Base-by-base conservation (phyloP, 2,797 vertebrate species). In the Lutjanus campechanus region DNA sequence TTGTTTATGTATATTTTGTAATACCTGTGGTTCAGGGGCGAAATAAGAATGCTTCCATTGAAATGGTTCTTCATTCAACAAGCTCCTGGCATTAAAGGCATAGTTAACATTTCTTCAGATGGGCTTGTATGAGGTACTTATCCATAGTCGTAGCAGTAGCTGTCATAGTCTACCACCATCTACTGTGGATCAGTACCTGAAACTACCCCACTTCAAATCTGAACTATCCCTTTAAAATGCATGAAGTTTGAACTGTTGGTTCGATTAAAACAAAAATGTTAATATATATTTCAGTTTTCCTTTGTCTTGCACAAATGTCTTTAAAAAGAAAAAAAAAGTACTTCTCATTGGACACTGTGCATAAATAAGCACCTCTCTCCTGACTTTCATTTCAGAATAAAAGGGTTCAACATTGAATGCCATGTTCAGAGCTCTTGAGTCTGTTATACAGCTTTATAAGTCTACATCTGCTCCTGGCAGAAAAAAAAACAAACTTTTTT, bases 211-310 rank as follows among this genome's bases (percentile, higher is more conserved):
- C 29, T 36, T 36, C 29, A 36, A 36, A 5, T 36, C 29, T 36
- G 29, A 36, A 36, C 29, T 36, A 36, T 36, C 29, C 29, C 29
- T 36, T 74, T 47, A 61, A 65, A 83, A 78, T 50, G 8, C 13
- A 13, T 19, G 25, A 0, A n/a, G 64, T 64, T 51, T 50, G 4
- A 64, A 70, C 36, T 11, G 62, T 78, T 56, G 76, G 20, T 75
- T 79, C 17, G 47, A 20, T 81, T 72, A 70, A 84, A 59, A 66
- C 25, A 72, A 81, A 84, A 12, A 49, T 63, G 49, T 53, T 80
- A 68, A 84, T 87, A 77, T 82, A 81, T 82, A 71, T 73, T 73
- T 78, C 43, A 60, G 11, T 59, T 72, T 73, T 59, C 41, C 2
- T 73, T 66, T 56, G 9, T 62, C 36, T 51, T 76, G 17, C 62